Evolutionary conservation across 2,797 vertebrate species (phyloP), one percentile per base, ranked within the genome.

Genomic region (Betta splendens): DNA sequence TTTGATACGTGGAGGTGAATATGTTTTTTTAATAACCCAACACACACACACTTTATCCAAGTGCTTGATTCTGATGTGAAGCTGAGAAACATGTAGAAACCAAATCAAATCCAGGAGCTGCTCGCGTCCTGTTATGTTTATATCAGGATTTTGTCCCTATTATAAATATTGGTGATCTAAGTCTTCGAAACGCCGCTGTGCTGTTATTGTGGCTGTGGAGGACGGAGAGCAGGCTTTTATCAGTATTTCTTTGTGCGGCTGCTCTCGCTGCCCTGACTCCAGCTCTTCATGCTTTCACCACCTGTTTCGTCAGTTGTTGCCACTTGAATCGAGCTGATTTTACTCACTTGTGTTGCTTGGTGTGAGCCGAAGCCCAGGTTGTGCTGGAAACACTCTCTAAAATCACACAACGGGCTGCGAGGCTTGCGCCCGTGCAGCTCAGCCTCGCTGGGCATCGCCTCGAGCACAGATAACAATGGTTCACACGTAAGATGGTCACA

Each of bases 1-100:
- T 78, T 59, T 57, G 15, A 71, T 42, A 64, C 17, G 9, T 21
- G 25, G 21, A 31, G 44, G 25, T 5, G 32, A 67, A 53, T 59
- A 64, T 61, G 61, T 50, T 64, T 61, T 48, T 49, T 47, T 21
- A 53, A 33, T 47, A 21, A 22, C 31, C 36, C 21, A 7, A 15
- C 8, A 8, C 10, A 39, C 31, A 18, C 29, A 13, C 2, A 17
- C 23, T 31, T 42, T 25, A 22, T 9, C 22, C 46, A 32, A n/a
- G n/a, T n/a, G n/a, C n/a, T n/a, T n/a, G n/a, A n/a, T n/a, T 49
- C 42, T 32, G 12, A 8, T 13, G n/a, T n/a, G n/a, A n/a, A n/a
- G n/a, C 33, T 15, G 32, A 35, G 15, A 7, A 16, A 17, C n/a
- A n/a, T n/a, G n/a, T n/a, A n/a, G n/a, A n/a, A n/a, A n/a, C n/a